These are phyloP conservation scores for Seriola aureovittata DNA, from an alignment of 2,113 vertebrate genomes.

Conservation along the genomic window DNA sequence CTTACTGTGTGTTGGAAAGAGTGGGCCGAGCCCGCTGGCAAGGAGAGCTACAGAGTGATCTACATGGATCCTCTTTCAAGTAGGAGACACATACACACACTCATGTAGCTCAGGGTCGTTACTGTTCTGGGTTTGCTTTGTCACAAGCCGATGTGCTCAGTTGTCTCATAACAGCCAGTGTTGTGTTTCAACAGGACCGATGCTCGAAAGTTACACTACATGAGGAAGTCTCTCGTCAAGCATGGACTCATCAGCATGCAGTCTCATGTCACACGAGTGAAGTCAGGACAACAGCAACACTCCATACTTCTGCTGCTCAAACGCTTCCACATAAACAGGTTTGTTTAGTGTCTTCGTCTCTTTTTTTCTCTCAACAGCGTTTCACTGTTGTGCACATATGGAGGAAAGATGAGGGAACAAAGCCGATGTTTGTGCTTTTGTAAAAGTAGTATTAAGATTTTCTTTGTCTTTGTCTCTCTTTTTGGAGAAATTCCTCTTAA, in stretches of 20 bases:
- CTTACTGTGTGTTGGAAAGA: slow-evolving; percentile 95
- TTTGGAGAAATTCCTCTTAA: background rate
- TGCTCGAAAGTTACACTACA: slow-evolving; percentile 94
- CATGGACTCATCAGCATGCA: slow-evolving; percentile 93
- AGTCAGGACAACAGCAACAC: slow-evolving; percentile 89
- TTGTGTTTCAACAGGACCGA: slow-evolving; percentile 86
- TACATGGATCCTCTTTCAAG: slow-evolving; percentile 91
- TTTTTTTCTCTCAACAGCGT: background rate
- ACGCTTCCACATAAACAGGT: slow-evolving; percentile 95
- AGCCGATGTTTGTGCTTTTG: background rate
- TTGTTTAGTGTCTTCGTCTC: background rate
- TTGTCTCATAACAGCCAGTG: background rate
- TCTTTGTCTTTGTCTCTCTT: background rate
- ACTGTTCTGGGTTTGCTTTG: background rate
- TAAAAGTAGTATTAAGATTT: no score
- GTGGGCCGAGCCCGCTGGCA: slow-evolving; percentile 95
- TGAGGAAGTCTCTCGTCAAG: slow-evolving; percentile 89
- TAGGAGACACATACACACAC: slow-evolving; percentile 64
- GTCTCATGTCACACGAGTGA: slow-evolving; percentile 87
- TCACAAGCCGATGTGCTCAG: background rate
- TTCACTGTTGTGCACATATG: no score
- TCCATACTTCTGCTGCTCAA: slow-evolving; percentile 94
- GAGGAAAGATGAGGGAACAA: no score
- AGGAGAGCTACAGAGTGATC: slow-evolving; percentile 95
- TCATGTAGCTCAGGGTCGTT: background rate